A percentile compares a stretch with the other conserved stretches of the same genome.
These are phyloP conservation scores for Andricus curvator DNA, from an alignment of 2,888 invertebrate species.

Conservation along the genomic window DNA sequence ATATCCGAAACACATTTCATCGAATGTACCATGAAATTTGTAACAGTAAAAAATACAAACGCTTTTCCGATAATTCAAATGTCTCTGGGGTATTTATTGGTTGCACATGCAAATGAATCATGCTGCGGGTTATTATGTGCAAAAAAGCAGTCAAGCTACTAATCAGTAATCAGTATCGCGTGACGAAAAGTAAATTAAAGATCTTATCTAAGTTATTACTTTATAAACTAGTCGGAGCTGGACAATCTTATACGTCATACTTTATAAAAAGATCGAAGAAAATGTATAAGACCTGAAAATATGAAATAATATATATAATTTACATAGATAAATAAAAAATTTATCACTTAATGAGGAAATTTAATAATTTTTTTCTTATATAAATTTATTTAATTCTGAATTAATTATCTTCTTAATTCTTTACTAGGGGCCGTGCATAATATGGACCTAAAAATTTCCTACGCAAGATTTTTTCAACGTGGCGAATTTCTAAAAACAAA, in stretches of 20 bases:
- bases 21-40: background rate
- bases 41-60: background rate
- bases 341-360: background rate
- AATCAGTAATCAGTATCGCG: background rate
- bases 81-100: too few species aligned
- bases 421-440: too few species aligned
- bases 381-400: too few species aligned
- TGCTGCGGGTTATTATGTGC: background rate
- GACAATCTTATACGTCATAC: background rate
- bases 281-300: background rate
- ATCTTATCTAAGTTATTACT: constrained; percentile 4
- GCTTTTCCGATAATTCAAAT: too few species aligned
- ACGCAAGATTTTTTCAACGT: too few species aligned
- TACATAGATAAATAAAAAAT: background rate
- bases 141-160: background rate
- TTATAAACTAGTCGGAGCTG: background rate
- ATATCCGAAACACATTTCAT: background rate
- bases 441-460: too few species aligned
- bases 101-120: background rate
- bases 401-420: too few species aligned
- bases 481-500: too few species aligned
- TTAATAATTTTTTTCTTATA: too few species aligned
- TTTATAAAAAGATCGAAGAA: background rate
- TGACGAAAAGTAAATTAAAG: background rate
- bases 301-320: background rate